phyloP scores from a whole-genome alignment of 1,140 invertebrate species.

The Anastrepha ludens region DNA sequence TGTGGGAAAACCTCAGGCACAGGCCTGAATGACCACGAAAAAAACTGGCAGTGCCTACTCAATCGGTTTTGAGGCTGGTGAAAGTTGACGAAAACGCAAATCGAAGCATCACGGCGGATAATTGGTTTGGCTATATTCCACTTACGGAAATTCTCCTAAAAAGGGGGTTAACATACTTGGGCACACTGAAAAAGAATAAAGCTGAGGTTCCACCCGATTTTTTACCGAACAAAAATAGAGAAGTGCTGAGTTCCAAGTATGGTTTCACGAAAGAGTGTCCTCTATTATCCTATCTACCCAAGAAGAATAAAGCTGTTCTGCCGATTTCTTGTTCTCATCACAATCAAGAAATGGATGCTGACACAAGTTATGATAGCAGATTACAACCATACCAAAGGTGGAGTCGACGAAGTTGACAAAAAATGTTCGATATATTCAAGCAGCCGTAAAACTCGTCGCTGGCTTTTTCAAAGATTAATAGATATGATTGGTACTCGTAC shows the following conservation, averaged over 20 bases:
- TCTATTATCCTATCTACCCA: constrained; percentile 60
- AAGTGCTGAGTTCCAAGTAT: constrained; percentile 56
- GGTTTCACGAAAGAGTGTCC: constrained; percentile 62
- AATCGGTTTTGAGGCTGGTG: constrained; percentile 54
- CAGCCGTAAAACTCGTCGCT: too few relatives aligned
- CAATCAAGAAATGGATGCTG: constrained; percentile 59
- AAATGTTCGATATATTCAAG: too few relatives aligned
- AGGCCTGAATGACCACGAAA: constrained; percentile 59
- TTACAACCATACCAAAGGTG: too few relatives aligned
- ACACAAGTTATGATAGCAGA: too few relatives aligned
- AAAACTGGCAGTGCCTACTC: constrained; percentile 55
- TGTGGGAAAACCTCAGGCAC: constrained; percentile 61
- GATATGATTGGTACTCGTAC: too few relatives aligned
- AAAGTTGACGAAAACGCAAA: constrained; percentile 65
- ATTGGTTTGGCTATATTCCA: constrained; percentile 63
- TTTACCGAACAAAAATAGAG: constrained; percentile 44
- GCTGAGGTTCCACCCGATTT: constrained; percentile 66
- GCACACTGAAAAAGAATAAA: constrained; percentile 75
- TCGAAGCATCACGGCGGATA: constrained; percentile 42
- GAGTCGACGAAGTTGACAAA: too few relatives aligned
- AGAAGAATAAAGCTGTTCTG: constrained; percentile 55
- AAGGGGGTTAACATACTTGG: constrained; percentile 70
- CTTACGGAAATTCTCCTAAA: constrained; percentile 67
- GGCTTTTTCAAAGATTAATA: too few relatives aligned
- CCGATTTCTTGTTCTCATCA: constrained; percentile 62